A percentile compares a stretch with the other conserved stretches of the same genome.
Conservation (phyloP, 53 echinoderm and acorn worm genomes). For the Crossaster papposus region DNA sequence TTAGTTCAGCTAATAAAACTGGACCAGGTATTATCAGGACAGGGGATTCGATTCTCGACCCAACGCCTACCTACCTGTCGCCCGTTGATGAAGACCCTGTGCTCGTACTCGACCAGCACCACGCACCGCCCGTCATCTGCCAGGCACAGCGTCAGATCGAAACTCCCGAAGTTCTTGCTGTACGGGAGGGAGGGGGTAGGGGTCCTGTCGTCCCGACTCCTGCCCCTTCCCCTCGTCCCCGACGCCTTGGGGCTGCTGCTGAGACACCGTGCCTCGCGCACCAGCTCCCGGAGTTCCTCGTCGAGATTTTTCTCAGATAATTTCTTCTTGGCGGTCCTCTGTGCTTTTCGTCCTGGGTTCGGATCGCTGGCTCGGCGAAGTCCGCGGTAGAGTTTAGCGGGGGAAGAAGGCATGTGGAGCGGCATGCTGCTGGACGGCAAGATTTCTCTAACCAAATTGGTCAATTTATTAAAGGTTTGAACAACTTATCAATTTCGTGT, state of each 20-base stretch:
- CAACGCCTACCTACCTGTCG: slow-evolving; percentile 61
- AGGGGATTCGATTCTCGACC: neutral
- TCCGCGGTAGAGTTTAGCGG: slow-evolving; percentile 24
- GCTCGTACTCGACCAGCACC: slow-evolving; percentile 90
- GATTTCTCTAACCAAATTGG: neutral
- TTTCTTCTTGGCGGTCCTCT: neutral
- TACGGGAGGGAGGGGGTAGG: slow-evolving; percentile 79
- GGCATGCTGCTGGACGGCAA: slow-evolving; percentile 7
- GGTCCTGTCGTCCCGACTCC: neutral
- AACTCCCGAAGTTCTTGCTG: slow-evolving; percentile 92
- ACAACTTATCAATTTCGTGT: neutral
- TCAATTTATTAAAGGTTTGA: neutral
- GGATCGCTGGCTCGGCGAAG: slow-evolving; percentile 20
- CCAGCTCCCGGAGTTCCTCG: slow-evolving; percentile 31
- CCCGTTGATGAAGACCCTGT: slow-evolving; percentile 86
- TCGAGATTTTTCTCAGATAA: slow-evolving; percentile 23
- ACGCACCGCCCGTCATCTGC: slow-evolving; percentile 78
- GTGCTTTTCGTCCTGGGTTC: slow-evolving; percentile 27
- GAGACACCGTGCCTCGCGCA: slow-evolving; percentile 22
- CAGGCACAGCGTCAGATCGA: slow-evolving; percentile 83
- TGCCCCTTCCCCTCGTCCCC: neutral
- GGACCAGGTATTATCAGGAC: too few species aligned
- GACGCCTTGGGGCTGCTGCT: neutral
- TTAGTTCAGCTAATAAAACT: too few species aligned
- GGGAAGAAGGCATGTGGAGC: slow-evolving; percentile 24